Evolutionary conservation across 64 coral and sea anemone genomes (phyloP), one percentile per base, ranked within the genome.

Genomic region (Pocillopora damicornis): DNA sequence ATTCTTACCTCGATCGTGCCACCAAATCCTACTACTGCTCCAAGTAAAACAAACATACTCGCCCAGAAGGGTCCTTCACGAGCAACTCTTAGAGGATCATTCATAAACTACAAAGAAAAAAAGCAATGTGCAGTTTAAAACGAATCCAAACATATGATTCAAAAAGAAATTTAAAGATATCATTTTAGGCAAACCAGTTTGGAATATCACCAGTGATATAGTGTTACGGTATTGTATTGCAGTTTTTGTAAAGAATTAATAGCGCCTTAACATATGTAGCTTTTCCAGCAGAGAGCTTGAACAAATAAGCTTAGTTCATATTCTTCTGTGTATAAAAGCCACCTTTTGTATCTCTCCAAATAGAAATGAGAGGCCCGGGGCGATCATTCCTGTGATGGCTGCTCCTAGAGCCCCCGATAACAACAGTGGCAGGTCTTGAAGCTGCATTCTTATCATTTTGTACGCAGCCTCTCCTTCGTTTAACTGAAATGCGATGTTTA

Each of bases 311-410:
- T 51, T 51, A 51, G 42, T 51, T 51, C 42, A 51, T 51, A 7
- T 51, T 51, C 42, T 51, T 51, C 42, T 51, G 42, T 51, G 42
- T 51, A 51, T 35, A 15, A 16, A 30, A 37, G 17, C 37, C 71
- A 98, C 95, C 87, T 94, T 92, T 83, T 94, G 92, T 26, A 98
- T 98, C 76, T 98, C 66, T 11, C 87, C 86, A 74, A 98, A 94
- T 35, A 98, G 86, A 77, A 98, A 63, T 9, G 95, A 89, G 67
- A 98, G 85, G 18, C 95, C 95, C 4, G 95, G 95, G 62, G 95
- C 89, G 5, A 98, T 82, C 89, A 98, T 89, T 37, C 95, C 95
- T 23, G 92, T 94, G 30, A 98, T 88, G 15, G 86, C 87, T 23
- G 95, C 92, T 36, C 95, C 95, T 0, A 94, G 75, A 18, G 81